phyloP scores from a whole-genome alignment of 2,113 vertebrate species.

The Sinocyclocheilus maitianheensis region DNA sequence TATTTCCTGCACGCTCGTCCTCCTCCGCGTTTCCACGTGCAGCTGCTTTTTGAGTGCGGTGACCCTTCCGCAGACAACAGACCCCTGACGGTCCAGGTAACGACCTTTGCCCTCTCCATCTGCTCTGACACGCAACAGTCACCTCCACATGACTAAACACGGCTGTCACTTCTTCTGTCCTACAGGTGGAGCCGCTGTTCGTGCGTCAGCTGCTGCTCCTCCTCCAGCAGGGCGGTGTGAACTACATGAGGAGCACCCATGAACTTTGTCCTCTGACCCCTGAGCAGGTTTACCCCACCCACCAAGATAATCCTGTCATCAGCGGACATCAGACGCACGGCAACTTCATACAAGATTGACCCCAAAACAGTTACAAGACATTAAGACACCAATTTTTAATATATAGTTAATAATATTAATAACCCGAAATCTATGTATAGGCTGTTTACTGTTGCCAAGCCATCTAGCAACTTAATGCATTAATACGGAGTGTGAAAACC shows the following conservation, averaged over 20 bases:
- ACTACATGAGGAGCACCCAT: constrained; percentile 74
- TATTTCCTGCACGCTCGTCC: constrained; percentile 86
- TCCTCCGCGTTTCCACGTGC: constrained; percentile 84
- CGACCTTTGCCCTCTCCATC: neutral
- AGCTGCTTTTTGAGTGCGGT: constrained; percentile 90
- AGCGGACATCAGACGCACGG: constrained; percentile 73
- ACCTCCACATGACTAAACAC: too few species aligned
- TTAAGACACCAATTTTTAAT: neutral
- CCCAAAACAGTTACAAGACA: too few species aligned
- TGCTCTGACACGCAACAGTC: accelerated
- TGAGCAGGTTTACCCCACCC: constrained; percentile 27
- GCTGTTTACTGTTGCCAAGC: too few species aligned
- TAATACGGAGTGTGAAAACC: too few species aligned
- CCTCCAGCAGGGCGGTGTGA: constrained; percentile 86
- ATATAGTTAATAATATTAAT: too few species aligned
- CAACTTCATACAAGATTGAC: constrained; percentile 77
- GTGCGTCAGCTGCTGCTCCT: constrained; percentile 90
- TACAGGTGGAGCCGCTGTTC: constrained; percentile 92
- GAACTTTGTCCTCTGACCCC: constrained; percentile 34
- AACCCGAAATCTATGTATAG: too few species aligned
- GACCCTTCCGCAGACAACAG: constrained; percentile 87
- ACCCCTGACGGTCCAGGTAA: constrained; percentile 90
- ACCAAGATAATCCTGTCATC: constrained; percentile 46
- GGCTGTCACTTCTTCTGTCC: neutral
- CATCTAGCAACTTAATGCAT: too few species aligned